Conservation (phyloP, 2,113 vertebrate genomes). For the Eretmochelys imbricata region DNA sequence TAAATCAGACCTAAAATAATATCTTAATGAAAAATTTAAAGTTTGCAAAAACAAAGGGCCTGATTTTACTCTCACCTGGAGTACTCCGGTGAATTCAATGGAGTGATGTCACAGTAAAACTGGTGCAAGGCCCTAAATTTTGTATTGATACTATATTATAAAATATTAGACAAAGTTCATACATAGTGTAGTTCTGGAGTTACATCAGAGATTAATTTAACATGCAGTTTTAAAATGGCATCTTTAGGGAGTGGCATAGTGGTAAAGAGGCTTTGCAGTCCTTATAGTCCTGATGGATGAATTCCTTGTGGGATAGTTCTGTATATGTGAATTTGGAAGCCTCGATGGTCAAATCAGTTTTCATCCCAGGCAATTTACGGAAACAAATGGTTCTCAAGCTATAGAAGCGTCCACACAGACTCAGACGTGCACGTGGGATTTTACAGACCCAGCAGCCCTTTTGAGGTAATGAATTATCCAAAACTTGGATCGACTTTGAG, state of each 20-base stretch:
- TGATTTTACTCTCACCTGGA: neutral
- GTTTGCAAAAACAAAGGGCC: neutral
- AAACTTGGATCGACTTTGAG: neutral
- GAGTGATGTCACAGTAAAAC: neutral
- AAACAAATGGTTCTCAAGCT: neutral
- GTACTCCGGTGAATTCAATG: neutral
- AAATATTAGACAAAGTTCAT: neutral
- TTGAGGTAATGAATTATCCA: neutral
- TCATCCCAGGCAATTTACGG: neutral
- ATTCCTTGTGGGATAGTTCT: neutral
- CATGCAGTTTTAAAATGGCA: neutral
- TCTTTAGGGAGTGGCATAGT: neutral
- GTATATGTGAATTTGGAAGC: neutral
- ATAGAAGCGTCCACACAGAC: neutral
- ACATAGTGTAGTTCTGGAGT: neutral
- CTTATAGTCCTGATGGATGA: neutral
- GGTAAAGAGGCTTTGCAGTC: neutral
- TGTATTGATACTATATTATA: neutral
- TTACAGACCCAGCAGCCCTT: neutral
- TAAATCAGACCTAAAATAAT: neutral
- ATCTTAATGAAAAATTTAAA: neutral
- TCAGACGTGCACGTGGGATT: neutral
- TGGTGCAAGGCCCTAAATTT: neutral
- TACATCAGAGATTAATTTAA: neutral
- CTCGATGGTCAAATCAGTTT: neutral